These are phyloP conservation scores for Parapristionchus giblindavisi DNA, from an alignment of 2,888 invertebrate genomes.

Conservation along the genomic window DNA sequence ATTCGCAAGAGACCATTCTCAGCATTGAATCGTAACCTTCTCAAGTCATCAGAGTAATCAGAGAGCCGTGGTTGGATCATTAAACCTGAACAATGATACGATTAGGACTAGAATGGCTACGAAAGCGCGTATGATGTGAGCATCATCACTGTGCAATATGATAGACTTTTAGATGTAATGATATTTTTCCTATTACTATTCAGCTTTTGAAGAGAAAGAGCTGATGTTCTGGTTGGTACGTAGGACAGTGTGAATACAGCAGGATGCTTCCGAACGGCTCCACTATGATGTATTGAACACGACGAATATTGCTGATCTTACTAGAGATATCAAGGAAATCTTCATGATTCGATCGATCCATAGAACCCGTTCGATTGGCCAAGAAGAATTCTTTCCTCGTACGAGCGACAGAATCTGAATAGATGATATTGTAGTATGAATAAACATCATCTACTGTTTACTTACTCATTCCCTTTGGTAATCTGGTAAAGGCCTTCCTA, in stretches of 20 bases:
- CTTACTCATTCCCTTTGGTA: constrained; percentile 33
- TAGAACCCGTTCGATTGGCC: neutral
- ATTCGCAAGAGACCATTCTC: constrained; percentile 46
- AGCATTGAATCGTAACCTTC: constrained; percentile 46
- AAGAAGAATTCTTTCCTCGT: constrained; percentile 12
- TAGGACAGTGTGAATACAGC: no score
- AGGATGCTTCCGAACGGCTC: no score
- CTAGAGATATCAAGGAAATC: constrained; percentile 35
- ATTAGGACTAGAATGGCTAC: no score
- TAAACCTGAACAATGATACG: neutral
- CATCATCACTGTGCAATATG: no score
- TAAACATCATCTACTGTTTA: neutral
- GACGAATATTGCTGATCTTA: no score
- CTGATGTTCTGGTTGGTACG: no score
- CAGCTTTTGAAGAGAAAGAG: no score
- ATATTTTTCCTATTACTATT: no score
- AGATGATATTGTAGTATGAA: neutral
- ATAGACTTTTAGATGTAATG: no score
- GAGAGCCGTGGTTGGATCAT: constrained; percentile 28
- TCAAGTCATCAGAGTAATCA: constrained; percentile 44
- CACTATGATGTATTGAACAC: no score
- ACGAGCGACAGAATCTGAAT: constrained; percentile 15
- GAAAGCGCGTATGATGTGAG: no score
- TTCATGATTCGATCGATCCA: constrained; percentile 18
- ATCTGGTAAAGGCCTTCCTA: constrained; percentile 36